phyloP scores from a whole-genome alignment of 2,113 vertebrate genomes.

The Empidonax traillii region DNA sequence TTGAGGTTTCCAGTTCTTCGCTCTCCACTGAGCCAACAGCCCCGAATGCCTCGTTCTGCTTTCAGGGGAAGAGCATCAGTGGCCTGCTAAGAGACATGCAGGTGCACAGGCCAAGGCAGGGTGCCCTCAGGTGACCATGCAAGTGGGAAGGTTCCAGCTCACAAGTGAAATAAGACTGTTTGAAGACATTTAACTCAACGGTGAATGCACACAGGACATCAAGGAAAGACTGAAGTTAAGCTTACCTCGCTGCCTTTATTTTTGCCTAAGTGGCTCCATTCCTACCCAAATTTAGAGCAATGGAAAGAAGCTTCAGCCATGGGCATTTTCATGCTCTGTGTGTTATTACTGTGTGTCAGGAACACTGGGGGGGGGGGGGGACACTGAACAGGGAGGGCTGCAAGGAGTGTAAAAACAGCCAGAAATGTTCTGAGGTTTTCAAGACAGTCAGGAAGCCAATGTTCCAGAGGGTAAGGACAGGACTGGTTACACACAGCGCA shows the following conservation, averaged over 20 bases:
- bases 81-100: not conserved
- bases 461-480: not conserved
- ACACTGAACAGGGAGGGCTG: not conserved
- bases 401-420: not conserved
- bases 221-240: not conserved
- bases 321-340: not conserved
- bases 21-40: not conserved
- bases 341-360: not conserved
- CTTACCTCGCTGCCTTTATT: not conserved
- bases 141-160: not conserved
- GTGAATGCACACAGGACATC: not conserved
- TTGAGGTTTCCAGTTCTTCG: not conserved
- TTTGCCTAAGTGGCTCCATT: constrained; percentile 17
- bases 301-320: constrained; percentile 10
- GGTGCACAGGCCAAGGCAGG: not conserved
- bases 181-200: not conserved
- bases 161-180: not conserved
- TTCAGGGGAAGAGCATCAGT: not conserved
- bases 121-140: not conserved
- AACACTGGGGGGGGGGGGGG: not conserved
- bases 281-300: constrained; percentile 33
- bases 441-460: not conserved
- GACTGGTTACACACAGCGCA: not conserved
- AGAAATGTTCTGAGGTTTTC: not conserved
- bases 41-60: accelerated